Percentiles rank a stretch among this genome's conserved stretches.
Conservation (phyloP, 2,113 vertebrate genomes). For the Nerophis lumbriciformis region DNA sequence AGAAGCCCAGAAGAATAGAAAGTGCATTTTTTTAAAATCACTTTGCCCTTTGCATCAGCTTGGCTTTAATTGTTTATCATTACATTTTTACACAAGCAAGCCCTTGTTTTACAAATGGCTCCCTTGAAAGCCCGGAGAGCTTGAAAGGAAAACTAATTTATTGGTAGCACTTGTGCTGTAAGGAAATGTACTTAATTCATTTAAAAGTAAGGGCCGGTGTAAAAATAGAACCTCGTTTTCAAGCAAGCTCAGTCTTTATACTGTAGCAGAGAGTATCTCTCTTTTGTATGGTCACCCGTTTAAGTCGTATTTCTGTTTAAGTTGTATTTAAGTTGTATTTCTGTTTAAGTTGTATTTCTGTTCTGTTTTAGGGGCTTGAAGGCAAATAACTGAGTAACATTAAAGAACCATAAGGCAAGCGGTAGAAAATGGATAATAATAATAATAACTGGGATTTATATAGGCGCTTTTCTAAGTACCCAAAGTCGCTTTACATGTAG, state of each 20-base stretch:
- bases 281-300: not conserved
- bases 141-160: slow-evolving; percentile 16
- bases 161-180: slow-evolving; percentile 1
- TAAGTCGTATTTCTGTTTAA: not conserved
- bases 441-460: too few relatives aligned
- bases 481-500: too few relatives aligned
- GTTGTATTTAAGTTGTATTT: not conserved
- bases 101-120: slow-evolving; percentile 8
- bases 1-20: slow-evolving; percentile 7
- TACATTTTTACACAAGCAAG: slow-evolving; percentile 5
- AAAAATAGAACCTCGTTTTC: not conserved
- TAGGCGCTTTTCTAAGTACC: too few relatives aligned
- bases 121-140: slow-evolving; percentile 15
- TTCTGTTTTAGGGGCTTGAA: too few relatives aligned
- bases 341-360: not conserved
- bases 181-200: slow-evolving; percentile 1
- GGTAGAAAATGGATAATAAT: too few relatives aligned
- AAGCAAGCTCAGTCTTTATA: not conserved
- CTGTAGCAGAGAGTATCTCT: not conserved
- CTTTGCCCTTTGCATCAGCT: slow-evolving; percentile 2
- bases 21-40: not conserved
- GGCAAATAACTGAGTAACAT: too few relatives aligned
- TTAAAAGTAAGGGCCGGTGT: not conserved
- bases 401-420: too few relatives aligned
- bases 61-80: slow-evolving; percentile 4